phyloP scores from a whole-genome alignment of 2,113 vertebrate species.

The Chaenogobius annularis region DNA sequence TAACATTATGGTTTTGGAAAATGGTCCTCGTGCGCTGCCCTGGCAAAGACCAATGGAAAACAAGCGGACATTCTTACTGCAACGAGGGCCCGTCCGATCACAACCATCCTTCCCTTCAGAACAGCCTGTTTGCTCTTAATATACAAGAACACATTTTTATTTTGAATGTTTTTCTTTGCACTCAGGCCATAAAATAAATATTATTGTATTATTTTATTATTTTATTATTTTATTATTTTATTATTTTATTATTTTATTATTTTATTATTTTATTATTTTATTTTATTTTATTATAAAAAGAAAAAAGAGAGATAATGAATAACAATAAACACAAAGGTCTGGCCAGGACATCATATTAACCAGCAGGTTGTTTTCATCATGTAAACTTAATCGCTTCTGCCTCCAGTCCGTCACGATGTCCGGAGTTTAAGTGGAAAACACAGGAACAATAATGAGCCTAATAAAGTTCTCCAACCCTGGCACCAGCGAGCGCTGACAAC shows the following conservation, averaged over 20 bases:
- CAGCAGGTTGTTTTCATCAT: slow-evolving; percentile 48
- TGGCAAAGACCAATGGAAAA: not conserved
- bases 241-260: no score
- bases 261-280: no score
- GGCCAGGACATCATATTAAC: slow-evolving; percentile 31
- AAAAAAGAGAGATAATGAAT: no score
- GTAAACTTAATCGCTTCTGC: slow-evolving; percentile 51
- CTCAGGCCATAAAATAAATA: no score
- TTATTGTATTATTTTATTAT: no score
- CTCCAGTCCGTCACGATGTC: slow-evolving; percentile 14
- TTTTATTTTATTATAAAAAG: no score
- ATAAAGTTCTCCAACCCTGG: slow-evolving; percentile 18
- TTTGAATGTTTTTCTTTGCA: no score
- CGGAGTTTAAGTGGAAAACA: slow-evolving; percentile 17
- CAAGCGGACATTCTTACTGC: not conserved
- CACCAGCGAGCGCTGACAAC: slow-evolving; percentile 49
- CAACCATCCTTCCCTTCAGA: not conserved
- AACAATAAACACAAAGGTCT: slow-evolving; percentile 14
- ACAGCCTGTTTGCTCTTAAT: not conserved
- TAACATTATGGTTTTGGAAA: no score
- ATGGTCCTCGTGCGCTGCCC: no score
- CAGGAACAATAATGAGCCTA: slow-evolving; percentile 26
- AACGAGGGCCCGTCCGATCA: not conserved
- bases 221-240: no score
- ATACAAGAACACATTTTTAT: no score